Evolutionary conservation across 2,888 invertebrate species (phyloP), one percentile per base, ranked within the genome.

Genomic region (Melanostoma mellinum): DNA sequence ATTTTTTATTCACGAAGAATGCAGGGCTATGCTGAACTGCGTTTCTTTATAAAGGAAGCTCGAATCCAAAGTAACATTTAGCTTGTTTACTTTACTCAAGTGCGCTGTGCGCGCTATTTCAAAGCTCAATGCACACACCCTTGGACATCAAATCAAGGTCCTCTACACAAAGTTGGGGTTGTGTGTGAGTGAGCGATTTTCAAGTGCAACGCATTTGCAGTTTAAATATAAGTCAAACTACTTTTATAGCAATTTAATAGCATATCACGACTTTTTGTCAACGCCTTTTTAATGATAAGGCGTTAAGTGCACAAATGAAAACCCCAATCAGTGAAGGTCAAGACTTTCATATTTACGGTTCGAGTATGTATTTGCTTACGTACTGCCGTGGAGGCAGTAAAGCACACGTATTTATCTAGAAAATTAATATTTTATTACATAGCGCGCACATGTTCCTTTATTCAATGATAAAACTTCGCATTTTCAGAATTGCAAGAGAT

Each of bases 101-200:
- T 76, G 72, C 44, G n/a, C 60, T 20, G 20, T 20, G 8, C 46
- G 8, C 44, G 10, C 33, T n/a, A 69, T 77, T 82, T 73, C 10
- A 77, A 73, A 82, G 67, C 77, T 73, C 46, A 77, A 63, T 77
- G 77, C 61, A 35, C 68, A 68, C 65, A 82, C 81, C 81, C 81
- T 81, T 77, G 77, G 68, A 65, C 40, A 40, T 36, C n/a, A 30
- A 65, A 82, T 58, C 77, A 82, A 77, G 56, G 68, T 77, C 50
- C 3, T n/a, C 6, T 2, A 55, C 32, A 68, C 52, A 58, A n/a
- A 67, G 4, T 44, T 32, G 9, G 53, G 4, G 9, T 36, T 42
- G 20, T 56, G 10, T 71, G 9, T 9, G 50, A n/a, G 42, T 6
- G 10, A 10, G 5, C 8, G 20, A n/a, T 6, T 52, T 46, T 68